Evolutionary conservation across 2,888 invertebrate genomes (phyloP), one percentile per base, ranked within the genome.

Genomic region (Electrophaes corylata): DNA sequence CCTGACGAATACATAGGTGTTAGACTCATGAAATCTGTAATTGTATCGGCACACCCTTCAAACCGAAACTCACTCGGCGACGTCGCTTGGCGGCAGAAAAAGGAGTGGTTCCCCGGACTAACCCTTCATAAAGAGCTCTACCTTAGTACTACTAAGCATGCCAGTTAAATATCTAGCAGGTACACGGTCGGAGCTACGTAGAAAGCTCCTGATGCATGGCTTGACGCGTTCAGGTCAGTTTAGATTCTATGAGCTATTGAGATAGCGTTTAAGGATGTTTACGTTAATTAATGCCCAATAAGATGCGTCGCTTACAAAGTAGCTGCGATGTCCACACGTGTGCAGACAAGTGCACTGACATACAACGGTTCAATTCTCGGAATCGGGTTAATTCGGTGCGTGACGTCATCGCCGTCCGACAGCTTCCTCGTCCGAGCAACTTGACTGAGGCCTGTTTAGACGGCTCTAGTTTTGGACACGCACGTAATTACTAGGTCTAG

Each of bases 341-440:
- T 70, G 81, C 75, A 79, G 85, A 85, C 87, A 84, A 86, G 86
- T 86, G 86, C 84, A 86, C 83, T 79, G 80, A 82, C 84, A 79
- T 80, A 81, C 78, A 77, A 82, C 82, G 81, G 78, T 81, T 81
- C 76, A 73, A 74, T 89, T 89, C 88, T 86, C 75, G 69, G 90
- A 88, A 89, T 79, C 79, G 79, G 81, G 86, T 88, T 88, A 89
- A 90, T 88, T 89, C 76, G 73, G 86, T 76, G 74, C 76, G 78
- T 88, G 88, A 89, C 89, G 88, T 88, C 87, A 88, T 64, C 75
- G 64, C 59, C 58, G 23, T 43, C 23, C 43, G 23, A 43, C 61
- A 52, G 78, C 79, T 84, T 84, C 83, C 83, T 84, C 73, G 80
- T 85, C 80, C 75, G 75, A 76, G 19, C 50, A 39, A 51, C 60